Evolutionary conservation across 53 echinoderm and acorn worm genomes (phyloP), one percentile per base, ranked within the genome.

Genomic region (Patiria pectinifera): DNA sequence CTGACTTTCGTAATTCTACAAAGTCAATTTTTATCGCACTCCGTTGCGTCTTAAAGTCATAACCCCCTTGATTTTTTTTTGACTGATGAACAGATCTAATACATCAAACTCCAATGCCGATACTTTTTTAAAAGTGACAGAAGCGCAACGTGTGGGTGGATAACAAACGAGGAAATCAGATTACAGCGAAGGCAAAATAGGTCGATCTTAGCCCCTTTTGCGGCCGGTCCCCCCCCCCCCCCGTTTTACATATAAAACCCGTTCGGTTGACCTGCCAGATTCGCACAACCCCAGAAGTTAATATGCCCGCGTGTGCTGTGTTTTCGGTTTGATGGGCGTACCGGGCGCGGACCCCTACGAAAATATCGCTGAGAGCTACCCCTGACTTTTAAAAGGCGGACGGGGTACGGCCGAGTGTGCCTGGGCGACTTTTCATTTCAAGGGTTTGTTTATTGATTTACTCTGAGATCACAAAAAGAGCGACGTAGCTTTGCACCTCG

Each of bases 371-470:
- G 44, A 47, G 48, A 90, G 90, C 90, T 7, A 60, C 12, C 43
- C 48, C 61, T 89, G 89, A 89, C 79, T 78, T 78, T 89, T 61
- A 79, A 48, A 25, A 74, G 25, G 81, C 6, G 53, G 8, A 5
- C 8, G 53, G 80, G 14, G 15, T 26, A 59, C 45, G 22, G 83
- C 78, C 21, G 59, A 89, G 45, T 62, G 79, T 78, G 49, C 18
- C 78, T 45, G 63, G 12, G 79, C 89, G 24, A 78, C 78, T 61
- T 8, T 5, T 62, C 61, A 89, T 89, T 89, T 43, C 43, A 45
- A 26, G 80, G 16, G 58, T 81, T 90, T 63, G 81, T 90, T 81
- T 80, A 90, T 90, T 81, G 90, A 90, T 90, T 81, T 81, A 8
- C 77, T 80, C 19, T 13, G 58, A 80, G 90, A 80, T 90, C 80